Evolutionary conservation across 2,888 invertebrate genomes (phyloP), one percentile per base, ranked within the genome.

Genomic region (Muschampia plurimacula): DNA sequence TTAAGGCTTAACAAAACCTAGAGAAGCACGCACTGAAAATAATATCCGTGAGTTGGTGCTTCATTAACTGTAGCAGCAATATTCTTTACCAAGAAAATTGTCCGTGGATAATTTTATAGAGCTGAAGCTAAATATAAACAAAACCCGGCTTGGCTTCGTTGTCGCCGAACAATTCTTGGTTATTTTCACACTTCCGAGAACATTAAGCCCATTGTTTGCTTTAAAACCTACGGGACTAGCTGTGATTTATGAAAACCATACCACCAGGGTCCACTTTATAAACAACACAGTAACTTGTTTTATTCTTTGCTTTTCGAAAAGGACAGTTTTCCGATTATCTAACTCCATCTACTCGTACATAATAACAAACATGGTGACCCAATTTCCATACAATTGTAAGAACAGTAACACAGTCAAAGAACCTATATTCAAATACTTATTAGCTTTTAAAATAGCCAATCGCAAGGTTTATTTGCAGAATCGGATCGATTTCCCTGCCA

Each of bases 371-470:
- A 22, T 22, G 55, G 55, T 22, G 15, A 52, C 67, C 67, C 15
- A 66, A 55, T 36, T 55, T 12, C 4, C 22, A 10, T 55, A 36
- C 5, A 6, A 39, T 36, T 62, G 0, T 9, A 22, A 22, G 22
- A 22, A 22, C 22, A 22, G 22, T 22, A 22, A 22, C 22, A 22
- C 22, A 22, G 22, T 22, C 22, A 22, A 22, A 79, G 80, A 85
- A 83, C 80, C 76, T 66, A 83, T 81, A 76, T 66, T 67, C 76
- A 76, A 83, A 83, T 88, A 82, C 88, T 88, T 89, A 87, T 84
- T 88, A 79, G 78, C 89, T 86, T 83, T 80, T 84, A 81, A 84
- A 85, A 83, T 83, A 74, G 78, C 77, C 73, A 68, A 36, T 57
- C 36, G n/a, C 28, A 12, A 73, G 68, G 73, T 65, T 80, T 79